Conservation (phyloP, 2,797 vertebrate genomes). For the Moxostoma hubbsi region DNA sequence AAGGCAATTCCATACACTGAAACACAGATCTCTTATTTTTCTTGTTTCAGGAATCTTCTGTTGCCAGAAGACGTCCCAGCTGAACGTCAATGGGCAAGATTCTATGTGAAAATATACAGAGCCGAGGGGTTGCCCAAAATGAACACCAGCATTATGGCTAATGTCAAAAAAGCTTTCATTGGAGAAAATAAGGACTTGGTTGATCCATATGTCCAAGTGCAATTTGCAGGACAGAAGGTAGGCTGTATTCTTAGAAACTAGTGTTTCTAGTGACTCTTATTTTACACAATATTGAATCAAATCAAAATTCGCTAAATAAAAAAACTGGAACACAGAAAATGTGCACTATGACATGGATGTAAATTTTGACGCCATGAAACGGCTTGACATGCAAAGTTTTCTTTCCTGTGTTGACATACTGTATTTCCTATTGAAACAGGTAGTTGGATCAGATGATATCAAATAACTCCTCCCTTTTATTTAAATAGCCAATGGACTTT, state of each 20-base stretch:
- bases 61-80: conserved; percentile 91
- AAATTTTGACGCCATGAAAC: too few species aligned
- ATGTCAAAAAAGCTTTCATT: conserved; percentile 95
- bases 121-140: conserved; percentile 94
- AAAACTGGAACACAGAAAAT: too few species aligned
- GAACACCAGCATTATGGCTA: conserved; percentile 99
- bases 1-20: neutral
- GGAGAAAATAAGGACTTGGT: conserved; percentile 97
- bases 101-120: conserved; percentile 91
- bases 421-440: too few species aligned
- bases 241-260: neutral
- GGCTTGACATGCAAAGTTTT: too few species aligned
- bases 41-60: conserved; percentile 84
- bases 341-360: too few species aligned
- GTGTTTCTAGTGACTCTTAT: too few species aligned
- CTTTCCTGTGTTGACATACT: too few species aligned
- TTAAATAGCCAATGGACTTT: too few species aligned
- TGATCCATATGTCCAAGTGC: conserved; percentile 93
- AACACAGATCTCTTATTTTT: neutral
- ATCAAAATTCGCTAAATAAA: too few species aligned
- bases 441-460: too few species aligned
- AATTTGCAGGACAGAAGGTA: conserved; percentile 95
- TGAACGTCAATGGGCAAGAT: conserved; percentile 95
- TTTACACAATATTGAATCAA: too few species aligned
- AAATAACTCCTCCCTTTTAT: too few species aligned